A percentile compares a stretch with the other conserved stretches of the same genome.
Evolutionary conservation across 2,797 vertebrate genomes (phyloP).

Genomic region (Brachyalestes nurse): DNA sequence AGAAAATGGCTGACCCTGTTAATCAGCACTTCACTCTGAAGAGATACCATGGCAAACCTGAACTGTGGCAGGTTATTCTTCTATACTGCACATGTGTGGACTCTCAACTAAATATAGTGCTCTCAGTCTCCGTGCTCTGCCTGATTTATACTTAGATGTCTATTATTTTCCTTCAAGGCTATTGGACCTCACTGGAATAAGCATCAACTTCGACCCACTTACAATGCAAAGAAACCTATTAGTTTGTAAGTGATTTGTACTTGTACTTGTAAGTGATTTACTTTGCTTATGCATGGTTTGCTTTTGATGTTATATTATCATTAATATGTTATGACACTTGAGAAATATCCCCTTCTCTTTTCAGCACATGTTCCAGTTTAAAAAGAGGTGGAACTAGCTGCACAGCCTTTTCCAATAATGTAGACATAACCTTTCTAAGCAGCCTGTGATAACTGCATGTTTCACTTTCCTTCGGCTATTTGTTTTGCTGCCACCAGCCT

Average conservation of each 20-base stretch:
- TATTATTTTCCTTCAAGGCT: conserved; percentile 62
- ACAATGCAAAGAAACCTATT: conserved; percentile 66
- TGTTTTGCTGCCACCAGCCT: neutral
- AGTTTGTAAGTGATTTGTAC: conserved; percentile 71
- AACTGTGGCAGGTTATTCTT: conserved; percentile 77
- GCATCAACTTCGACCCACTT: conserved; percentile 73
- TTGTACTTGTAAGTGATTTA: too few relatives aligned
- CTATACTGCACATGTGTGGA: neutral
- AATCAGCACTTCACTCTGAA: conserved; percentile 64
- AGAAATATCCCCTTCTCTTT: neutral
- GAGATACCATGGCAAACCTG: conserved; percentile 66
- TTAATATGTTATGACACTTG: neutral
- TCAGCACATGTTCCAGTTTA: neutral
- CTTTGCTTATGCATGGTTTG: neutral
- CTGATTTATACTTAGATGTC: neutral
- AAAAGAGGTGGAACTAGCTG: neutral
- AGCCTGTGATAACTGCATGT: neutral
- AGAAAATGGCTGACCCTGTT: conserved; percentile 69
- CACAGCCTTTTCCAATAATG: neutral
- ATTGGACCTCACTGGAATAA: conserved; percentile 75
- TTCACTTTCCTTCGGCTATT: neutral
- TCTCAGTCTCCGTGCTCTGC: neutral
- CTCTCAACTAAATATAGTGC: too few relatives aligned
- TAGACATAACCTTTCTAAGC: neutral
- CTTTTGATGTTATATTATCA: neutral